Percentiles rank a stretch among this genome's conserved stretches.
These are phyloP conservation scores for Semaprochilodus insignis DNA, from an alignment of 2,797 vertebrate genomes.

Conservation along the genomic window DNA sequence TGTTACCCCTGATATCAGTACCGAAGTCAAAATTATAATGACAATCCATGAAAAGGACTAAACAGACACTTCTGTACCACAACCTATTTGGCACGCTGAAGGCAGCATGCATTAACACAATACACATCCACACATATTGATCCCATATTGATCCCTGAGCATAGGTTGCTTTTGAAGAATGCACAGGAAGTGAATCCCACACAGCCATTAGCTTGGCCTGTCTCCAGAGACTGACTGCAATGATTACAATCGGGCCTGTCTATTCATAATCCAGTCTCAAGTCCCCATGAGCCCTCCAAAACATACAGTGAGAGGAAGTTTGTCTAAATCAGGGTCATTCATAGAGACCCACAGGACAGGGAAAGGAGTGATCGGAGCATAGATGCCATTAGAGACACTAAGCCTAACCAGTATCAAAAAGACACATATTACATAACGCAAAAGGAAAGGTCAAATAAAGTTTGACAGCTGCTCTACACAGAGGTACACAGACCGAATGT, in stretches of 20 bases:
- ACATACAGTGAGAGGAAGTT: conserved; percentile 13
- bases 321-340: conserved; percentile 6
- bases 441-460: too few species aligned
- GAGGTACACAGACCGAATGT: background rate
- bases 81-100: conserved; percentile 31
- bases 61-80: conserved; percentile 7
- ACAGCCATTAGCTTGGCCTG: conserved; percentile 15
- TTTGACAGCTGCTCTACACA: background rate
- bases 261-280: conserved; percentile 10
- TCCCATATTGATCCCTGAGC: conserved; percentile 24
- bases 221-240: conserved; percentile 51
- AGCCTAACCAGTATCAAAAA: background rate
- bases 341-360: background rate
- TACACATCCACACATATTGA: conserved; percentile 37
- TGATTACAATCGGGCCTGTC: conserved; percentile 15
- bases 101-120: conserved; percentile 22
- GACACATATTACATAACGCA: background rate
- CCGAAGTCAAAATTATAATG: background rate
- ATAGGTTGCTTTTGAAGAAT: conserved; percentile 4
- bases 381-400: background rate
- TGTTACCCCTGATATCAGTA: too few species aligned
- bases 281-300: background rate
- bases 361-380: background rate
- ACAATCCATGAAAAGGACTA: background rate
- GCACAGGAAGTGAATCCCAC: conserved; percentile 10